Evolutionary conservation across 2,113 vertebrate genomes (phyloP).

Genomic region (Nanorana parkeri): DNA sequence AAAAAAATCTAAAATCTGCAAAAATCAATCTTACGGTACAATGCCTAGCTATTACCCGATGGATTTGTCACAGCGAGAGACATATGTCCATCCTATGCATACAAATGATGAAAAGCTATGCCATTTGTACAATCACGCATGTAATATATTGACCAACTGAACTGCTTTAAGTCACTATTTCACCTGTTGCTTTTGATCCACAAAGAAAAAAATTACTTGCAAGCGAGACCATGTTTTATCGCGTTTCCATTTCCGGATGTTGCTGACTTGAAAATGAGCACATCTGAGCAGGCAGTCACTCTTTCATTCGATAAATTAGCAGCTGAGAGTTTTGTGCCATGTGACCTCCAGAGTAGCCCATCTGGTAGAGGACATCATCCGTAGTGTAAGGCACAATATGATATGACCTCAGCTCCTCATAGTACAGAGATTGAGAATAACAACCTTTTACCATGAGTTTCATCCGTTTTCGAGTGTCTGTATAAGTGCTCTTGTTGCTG

Average conservation of each 20-base stretch:
- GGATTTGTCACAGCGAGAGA: constrained; percentile 19
- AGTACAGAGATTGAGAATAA: constrained; percentile 83
- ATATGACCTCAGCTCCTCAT: constrained; percentile 87
- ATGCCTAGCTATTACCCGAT: constrained; percentile 17
- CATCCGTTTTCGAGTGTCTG: constrained; percentile 87
- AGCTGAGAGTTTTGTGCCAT: constrained; percentile 83
- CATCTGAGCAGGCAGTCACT: constrained; percentile 75
- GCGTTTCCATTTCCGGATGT: constrained; percentile 68
- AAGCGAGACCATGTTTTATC: constrained; percentile 63
- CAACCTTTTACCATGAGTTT: constrained; percentile 91
- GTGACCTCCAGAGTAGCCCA: constrained; percentile 81
- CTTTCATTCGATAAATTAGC: constrained; percentile 91
- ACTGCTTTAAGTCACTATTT: background rate
- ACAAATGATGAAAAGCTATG: constrained; percentile 21
- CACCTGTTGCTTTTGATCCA: constrained; percentile 61
- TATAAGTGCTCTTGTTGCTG: constrained; percentile 74
- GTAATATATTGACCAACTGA: background rate
- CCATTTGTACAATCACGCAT: constrained; percentile 21
- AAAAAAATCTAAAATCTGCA: constrained; percentile 19
- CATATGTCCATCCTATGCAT: constrained; percentile 24
- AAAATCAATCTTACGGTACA: constrained; percentile 20
- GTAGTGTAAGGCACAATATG: constrained; percentile 87
- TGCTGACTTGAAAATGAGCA: constrained; percentile 72
- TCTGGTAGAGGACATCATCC: constrained; percentile 80
- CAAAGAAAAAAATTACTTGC: constrained; percentile 59